Evolutionary conservation across 2,113 vertebrate species (phyloP), one percentile per base, ranked within the genome.

Genomic region (Enhydra lutris): DNA sequence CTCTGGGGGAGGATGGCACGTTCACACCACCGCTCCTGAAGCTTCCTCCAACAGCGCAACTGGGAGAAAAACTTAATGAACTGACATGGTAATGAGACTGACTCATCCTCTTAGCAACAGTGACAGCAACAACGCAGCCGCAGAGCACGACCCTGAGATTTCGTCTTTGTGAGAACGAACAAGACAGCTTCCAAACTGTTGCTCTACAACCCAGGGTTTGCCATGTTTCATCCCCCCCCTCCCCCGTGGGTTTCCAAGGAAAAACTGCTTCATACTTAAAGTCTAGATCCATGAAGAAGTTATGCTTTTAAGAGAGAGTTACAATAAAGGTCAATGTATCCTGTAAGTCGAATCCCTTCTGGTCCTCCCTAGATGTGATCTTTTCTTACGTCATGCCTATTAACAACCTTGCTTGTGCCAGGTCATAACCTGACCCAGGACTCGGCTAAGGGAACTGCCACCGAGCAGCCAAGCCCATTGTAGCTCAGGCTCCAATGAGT

Each of bases 51-150:
- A 61, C 34, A 34, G 89, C 79, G 55, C 84, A 92, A 95, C 96
- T 85, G 89, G 82, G 47, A 67, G 69, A 26, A 88, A 97, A 96
- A 74, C 52, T n/a, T 92, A 97, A 98, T 84, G 94, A 98, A 94
- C 88, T 11, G 23, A 36, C 15, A 26, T 1, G 0, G 23, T 94
- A 94, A 97, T 91, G 94, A 98, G 91, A 85, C 6, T 9, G 45
- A 90, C 91, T 97, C 96, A 55, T 83, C 42, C 96, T 34, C 24
- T 76, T 8, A 69, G 94, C 69, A 31, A 45, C 45, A 78, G 65
- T 52, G 34, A 7, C 7, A 1, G 24, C 45, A 57, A 50, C 36
- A 50, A 3, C 3, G 20, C 69, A 42, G 50, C 36, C 39, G 61
- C 36, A 42, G 39, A 55, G 14, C 1, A 0, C 1, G 2, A 42